phyloP scores from a whole-genome alignment of 2,888 invertebrate species.

The Parnassius orleans region DNA sequence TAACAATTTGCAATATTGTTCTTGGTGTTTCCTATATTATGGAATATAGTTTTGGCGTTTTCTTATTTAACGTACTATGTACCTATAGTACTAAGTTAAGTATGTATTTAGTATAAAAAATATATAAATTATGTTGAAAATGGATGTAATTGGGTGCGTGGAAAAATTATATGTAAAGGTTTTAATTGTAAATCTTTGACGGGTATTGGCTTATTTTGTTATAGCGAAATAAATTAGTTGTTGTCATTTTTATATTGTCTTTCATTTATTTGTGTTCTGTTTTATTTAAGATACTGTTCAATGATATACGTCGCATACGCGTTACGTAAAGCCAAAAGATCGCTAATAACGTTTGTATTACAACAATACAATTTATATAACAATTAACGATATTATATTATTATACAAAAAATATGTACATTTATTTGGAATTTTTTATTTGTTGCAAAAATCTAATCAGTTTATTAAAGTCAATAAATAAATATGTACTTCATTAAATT shows the following conservation, averaged over 20 bases:
- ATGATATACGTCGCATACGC: too few relatives aligned
- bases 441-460: too few relatives aligned
- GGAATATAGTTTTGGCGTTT: not conserved
- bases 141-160: slow-evolving; percentile 12
- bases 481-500: too few relatives aligned
- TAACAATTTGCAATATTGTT: not conserved
- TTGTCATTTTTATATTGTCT: slow-evolving; percentile 45
- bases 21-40: not conserved
- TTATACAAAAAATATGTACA: too few relatives aligned
- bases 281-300: too few relatives aligned
- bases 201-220: slow-evolving; percentile 57
- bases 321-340: too few relatives aligned
- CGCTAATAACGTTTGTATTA: too few relatives aligned
- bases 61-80: slow-evolving; percentile 7
- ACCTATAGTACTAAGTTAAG: not conserved
- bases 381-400: too few relatives aligned
- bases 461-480: too few relatives aligned
- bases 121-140: slow-evolving; percentile 21
- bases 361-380: too few relatives aligned
- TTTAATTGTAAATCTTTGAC: slow-evolving; percentile 48
- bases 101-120: not conserved
- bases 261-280: slow-evolving; percentile 32
- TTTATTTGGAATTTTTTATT: too few relatives aligned
- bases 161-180: slow-evolving; percentile 34
- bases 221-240: slow-evolving; percentile 59